phyloP scores from a whole-genome alignment of 2,888 invertebrate genomes.

The Linnaemya tessellans region DNA sequence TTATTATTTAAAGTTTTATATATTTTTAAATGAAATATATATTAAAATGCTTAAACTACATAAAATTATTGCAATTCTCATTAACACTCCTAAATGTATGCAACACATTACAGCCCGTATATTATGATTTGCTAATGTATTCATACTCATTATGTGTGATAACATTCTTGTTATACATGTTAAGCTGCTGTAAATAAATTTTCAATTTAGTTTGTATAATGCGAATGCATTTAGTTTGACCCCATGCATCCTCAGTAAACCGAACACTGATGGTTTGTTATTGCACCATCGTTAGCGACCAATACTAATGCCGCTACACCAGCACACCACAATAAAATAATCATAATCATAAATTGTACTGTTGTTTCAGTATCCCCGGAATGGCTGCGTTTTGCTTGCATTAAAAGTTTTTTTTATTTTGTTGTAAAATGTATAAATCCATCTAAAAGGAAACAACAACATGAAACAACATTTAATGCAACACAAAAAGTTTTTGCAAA shows the following conservation, averaged over 20 bases:
- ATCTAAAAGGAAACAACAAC: constrained; percentile 48
- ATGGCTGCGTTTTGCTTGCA: constrained; percentile 41
- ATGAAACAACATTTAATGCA: constrained; percentile 20
- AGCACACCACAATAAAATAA: constrained; percentile 39
- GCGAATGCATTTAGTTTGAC: too few species aligned
- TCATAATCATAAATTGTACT: constrained; percentile 55
- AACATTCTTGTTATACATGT: background rate
- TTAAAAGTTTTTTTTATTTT: constrained; percentile 16
- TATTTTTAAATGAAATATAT: too few species aligned
- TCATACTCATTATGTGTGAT: background rate
- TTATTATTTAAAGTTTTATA: too few species aligned
- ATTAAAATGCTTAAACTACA: too few species aligned
- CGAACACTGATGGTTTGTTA: constrained; percentile 3
- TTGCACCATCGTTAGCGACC: constrained; percentile 11
- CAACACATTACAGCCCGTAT: background rate
- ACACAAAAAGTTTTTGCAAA: constrained; percentile 33
- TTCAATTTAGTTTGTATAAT: background rate
- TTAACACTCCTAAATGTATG: constrained; percentile 8
- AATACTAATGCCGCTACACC: constrained; percentile 1
- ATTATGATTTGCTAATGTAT: background rate
- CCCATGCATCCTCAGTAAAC: background rate
- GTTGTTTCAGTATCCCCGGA: constrained; percentile 34
- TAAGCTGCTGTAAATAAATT: background rate
- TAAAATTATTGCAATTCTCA: background rate
- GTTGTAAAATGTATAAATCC: constrained; percentile 24